A percentile compares a stretch with the other conserved stretches of the same genome.
Conservation (phyloP, 2,113 vertebrate genomes). For the Jacana jacana region DNA sequence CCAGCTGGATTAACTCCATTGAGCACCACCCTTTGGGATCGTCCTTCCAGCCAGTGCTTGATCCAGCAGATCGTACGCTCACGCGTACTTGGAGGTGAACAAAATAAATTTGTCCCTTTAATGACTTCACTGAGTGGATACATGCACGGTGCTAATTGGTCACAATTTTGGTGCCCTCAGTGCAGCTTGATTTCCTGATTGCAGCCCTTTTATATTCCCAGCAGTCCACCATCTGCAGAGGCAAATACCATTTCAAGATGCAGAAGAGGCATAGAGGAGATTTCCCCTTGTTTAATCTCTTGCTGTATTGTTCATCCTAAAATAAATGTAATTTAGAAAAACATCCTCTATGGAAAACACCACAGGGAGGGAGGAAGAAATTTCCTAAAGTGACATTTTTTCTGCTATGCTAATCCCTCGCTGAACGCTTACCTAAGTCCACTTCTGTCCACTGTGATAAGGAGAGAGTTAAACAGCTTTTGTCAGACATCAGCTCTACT, state of each 20-base stretch:
- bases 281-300: constrained; percentile 13
- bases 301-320: background rate
- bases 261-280: background rate
- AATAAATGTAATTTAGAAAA: background rate
- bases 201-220: constrained; percentile 19
- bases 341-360: background rate
- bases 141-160: background rate
- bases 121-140: background rate
- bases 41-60: too few species aligned
- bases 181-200: constrained; percentile 28
- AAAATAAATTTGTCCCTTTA: background rate
- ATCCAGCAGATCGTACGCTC: too few species aligned
- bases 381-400: background rate
- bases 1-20: too few species aligned
- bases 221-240: constrained; percentile 9
- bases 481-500: background rate
- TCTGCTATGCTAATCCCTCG: background rate
- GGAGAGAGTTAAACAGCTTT: background rate
- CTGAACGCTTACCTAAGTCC: background rate
- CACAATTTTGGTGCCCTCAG: background rate
- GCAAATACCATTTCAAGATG: constrained; percentile 2
- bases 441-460: background rate
- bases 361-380: background rate
- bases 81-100: background rate
- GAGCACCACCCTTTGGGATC: too few species aligned